These are phyloP conservation scores for Malurus cyaneus DNA, from an alignment of 2,113 vertebrate genomes.

Conservation along the genomic window DNA sequence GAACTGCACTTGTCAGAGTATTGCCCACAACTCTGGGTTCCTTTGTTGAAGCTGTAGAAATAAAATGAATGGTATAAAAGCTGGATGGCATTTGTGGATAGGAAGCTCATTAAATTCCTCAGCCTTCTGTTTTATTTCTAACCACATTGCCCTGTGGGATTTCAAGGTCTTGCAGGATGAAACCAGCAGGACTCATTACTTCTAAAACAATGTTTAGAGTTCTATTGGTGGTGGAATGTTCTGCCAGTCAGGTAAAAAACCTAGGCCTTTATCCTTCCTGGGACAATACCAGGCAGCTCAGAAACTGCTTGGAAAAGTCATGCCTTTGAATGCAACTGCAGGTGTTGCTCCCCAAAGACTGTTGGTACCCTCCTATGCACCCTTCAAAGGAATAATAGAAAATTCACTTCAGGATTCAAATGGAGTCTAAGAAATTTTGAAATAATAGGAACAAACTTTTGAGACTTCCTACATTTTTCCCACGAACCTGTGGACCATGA, in stretches of 20 bases:
- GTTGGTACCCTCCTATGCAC: constrained; percentile 79
- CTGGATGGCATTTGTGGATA: constrained; percentile 88
- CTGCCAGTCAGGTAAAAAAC: constrained; percentile 88
- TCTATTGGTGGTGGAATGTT: constrained; percentile 84
- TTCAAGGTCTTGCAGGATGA: constrained; percentile 82
- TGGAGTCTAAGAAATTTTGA: constrained; percentile 81
- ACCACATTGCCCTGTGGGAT: constrained; percentile 84
- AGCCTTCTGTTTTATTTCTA: constrained; percentile 85
- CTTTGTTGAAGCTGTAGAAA: constrained; percentile 82
- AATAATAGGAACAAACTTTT: constrained; percentile 87
- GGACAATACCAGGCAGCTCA: constrained; percentile 79
- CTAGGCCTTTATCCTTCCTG: constrained; percentile 78
- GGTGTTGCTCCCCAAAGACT: constrained; percentile 83
- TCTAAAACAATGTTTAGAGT: constrained; percentile 82
- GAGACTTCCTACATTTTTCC: constrained; percentile 84
- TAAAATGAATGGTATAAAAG: constrained; percentile 87
- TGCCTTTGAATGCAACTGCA: constrained; percentile 85
- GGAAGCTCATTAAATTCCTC: constrained; percentile 85
- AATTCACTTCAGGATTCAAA: constrained; percentile 83
- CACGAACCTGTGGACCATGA: constrained; percentile 83
- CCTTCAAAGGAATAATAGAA: constrained; percentile 82
- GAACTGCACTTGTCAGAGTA: constrained; percentile 81
- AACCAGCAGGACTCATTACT: constrained; percentile 88
- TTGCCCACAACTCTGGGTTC: constrained; percentile 84
- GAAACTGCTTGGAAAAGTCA: constrained; percentile 81